Base-by-base conservation (phyloP, 2,888 invertebrate genomes). In the Ommatoiulus sabulosus region DNA sequence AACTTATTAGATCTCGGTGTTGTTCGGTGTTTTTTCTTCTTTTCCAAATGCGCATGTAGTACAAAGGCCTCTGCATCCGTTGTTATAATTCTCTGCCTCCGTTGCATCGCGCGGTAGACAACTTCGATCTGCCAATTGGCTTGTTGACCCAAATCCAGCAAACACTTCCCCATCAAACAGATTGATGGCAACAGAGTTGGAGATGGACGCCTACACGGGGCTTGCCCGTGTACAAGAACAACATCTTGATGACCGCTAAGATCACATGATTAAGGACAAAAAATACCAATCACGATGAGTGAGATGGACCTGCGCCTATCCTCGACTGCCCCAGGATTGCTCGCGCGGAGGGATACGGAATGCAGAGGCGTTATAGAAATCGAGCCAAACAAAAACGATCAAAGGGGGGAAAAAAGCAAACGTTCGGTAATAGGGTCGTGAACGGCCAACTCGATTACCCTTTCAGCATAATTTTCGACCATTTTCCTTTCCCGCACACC, bases 61-160 rank as follows among this genome's bases (percentile, higher is more conserved):
- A 12, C 52, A 15, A 52, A 35, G 35, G 35, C 35, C 35, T 35
- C 52, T 12, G 48, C 48, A 48, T 48, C 48, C 7, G 48, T 12
- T 52, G 52, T 52, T 52, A 52, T 52, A 52, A 52, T 52, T 52
- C 63, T 3, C 63, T 63, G 20, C n/a, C 17, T 15, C 20, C 63
- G 6, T 63, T 20, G n/a, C 72, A 72, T 20, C 5, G 72, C 24
- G 20, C 24, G 24, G 24, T 8, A 72, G 72, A 72, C 8, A 72
- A 72, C 72, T 72, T 72, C 72, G 72, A 72, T 72, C 72, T 72
- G 72, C 72, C 72, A 72, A 72, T 72, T 72, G 72, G 72, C 72
- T 72, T 72, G 72, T 72, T 72, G 72, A 72, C 72, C 72, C 72
- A 72, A 72, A 72, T 72, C 72, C 20, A 24, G 72, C 72, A 72